phyloP scores from a whole-genome alignment of 2,888 invertebrate species.

The Euzetes globulus region DNA sequence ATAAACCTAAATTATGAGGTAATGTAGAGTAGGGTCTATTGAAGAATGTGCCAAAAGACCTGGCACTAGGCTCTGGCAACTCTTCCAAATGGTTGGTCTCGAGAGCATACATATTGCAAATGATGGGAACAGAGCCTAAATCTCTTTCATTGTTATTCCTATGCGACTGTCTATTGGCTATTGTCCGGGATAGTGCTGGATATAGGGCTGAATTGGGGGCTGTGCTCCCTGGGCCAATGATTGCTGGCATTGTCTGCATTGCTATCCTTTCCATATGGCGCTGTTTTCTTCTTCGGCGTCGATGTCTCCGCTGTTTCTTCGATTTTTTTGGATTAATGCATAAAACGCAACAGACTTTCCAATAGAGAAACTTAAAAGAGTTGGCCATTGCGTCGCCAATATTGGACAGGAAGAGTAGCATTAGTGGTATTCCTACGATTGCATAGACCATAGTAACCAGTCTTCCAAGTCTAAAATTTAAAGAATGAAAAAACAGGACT shows the following conservation, averaged over 20 bases:
- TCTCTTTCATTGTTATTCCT: conserved; percentile 37
- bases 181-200: not conserved
- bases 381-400: conserved; percentile 91
- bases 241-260: not conserved
- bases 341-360: conserved; percentile 77
- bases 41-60: not conserved
- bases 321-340: conserved; percentile 66
- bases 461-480: conserved; percentile 60
- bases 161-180: conserved; percentile 10
- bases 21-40: not conserved
- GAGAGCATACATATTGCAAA: conserved; percentile 64
- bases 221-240: no score
- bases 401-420: conserved; percentile 87
- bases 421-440: conserved; percentile 82
- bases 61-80: not conserved
- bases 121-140: conserved; percentile 52
- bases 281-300: not conserved
- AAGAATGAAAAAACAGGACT: not conserved
- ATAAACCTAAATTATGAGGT: not conserved
- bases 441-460: conserved; percentile 92
- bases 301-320: conserved; percentile 39
- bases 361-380: conserved; percentile 85
- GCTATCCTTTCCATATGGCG: not conserved
- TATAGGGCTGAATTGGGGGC: not conserved
- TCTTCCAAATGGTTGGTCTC: conserved; percentile 49